Evolutionary conservation across 2,113 vertebrate species (phyloP).

Genomic region (Falcunculus frontatus): DNA sequence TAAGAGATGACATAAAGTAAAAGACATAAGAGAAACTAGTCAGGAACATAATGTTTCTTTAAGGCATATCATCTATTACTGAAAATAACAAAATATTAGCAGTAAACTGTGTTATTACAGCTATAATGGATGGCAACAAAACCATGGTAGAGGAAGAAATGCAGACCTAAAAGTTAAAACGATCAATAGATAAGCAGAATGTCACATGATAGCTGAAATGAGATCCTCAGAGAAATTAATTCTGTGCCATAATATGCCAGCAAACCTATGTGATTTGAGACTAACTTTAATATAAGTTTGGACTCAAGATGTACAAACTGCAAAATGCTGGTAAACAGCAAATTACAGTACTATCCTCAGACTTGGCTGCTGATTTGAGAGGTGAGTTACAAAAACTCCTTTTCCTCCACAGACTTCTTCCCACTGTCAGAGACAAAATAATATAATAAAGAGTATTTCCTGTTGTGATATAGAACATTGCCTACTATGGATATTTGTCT

Average conservation of each 20-base stretch:
- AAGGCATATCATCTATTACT: neutral
- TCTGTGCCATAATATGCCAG: slow-evolving; percentile 48
- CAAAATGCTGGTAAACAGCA: neutral
- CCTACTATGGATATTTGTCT: neutral
- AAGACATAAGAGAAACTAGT: neutral
- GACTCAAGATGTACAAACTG: neutral
- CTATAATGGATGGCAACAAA: slow-evolving; percentile 59
- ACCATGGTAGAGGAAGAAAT: slow-evolving; percentile 54
- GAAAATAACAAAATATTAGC: slow-evolving; percentile 36
- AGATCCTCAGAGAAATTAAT: slow-evolving; percentile 63
- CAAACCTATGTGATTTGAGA: slow-evolving; percentile 24
- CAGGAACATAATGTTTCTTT: neutral
- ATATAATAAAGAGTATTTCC: neutral
- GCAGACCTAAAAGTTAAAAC: slow-evolving; percentile 62
- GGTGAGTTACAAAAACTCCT: neutral
- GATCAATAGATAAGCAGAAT: slow-evolving; percentile 48
- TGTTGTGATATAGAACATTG: neutral
- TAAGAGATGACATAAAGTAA: neutral
- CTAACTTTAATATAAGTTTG: slow-evolving; percentile 26
- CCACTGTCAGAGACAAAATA: neutral
- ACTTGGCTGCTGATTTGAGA: neutral
- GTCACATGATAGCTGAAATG: slow-evolving; percentile 60
- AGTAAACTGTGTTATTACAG: slow-evolving; percentile 57
- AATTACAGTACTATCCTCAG: neutral
- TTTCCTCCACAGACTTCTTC: neutral